Evolutionary conservation across 2,888 invertebrate species (phyloP), one percentile per base, ranked within the genome.

Genomic region (Idaea aversata): DNA sequence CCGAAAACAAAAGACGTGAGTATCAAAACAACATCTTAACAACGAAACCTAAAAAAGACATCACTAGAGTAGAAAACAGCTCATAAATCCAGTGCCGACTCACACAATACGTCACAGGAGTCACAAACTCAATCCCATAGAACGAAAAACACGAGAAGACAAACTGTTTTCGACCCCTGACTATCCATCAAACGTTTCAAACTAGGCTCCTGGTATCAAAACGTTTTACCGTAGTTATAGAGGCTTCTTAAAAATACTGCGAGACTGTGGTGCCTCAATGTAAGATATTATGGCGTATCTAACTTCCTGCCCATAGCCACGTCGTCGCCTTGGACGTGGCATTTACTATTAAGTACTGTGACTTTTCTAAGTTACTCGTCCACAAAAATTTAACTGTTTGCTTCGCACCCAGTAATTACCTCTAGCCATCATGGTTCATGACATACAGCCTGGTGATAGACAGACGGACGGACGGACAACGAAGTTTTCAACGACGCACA

Each of bases 131-230:
- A 47, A 47, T 74, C 69, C 73, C 70, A 67, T 72, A 70, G 70
- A 77, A 75, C 75, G 75, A 72, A 76, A 78, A 76, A 75, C 70
- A 73, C 76, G 78, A 64, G 76, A 74, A 83, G 77, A 81, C 82
- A 83, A 83, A 83, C 81, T 79, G 76, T 74, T 73, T 76, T 77
- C 80, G 81, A 82, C 83, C 82, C 77, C 73, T 69, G 67, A 81
- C 83, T 80, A 91, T 91, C 88, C 84, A 90, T 91, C 91, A 90
- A 85, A 80, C 76, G 82, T 79, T 84, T 86, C 82, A 85, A 90
- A 88, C 87, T 88, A 83, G 84, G 79, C 80, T 77, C 77, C 67
- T n/a, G 75, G 47, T 65, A 34, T 57, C 57, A 34, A 36, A 47
- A 66, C 65, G 68, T 62, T 47, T 7, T 13, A 3, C 47, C 10